These are phyloP conservation scores for Homarus americanus DNA, from an alignment of 1,140 invertebrate genomes.

Conservation along the genomic window DNA sequence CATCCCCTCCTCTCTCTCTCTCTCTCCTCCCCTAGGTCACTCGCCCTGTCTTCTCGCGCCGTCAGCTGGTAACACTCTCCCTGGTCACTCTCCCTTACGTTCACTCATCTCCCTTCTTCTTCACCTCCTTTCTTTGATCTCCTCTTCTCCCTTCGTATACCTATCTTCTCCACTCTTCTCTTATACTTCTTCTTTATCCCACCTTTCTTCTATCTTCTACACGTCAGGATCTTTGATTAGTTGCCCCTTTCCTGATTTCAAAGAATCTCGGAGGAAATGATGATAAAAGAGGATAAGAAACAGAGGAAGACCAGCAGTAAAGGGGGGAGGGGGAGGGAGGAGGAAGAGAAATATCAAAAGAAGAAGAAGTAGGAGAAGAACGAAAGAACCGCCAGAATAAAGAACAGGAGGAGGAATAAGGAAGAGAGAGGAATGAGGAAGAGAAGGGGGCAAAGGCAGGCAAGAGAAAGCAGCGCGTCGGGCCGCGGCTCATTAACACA, in stretches of 20 bases:
- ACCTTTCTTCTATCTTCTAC: no score
- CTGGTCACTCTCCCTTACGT: not conserved
- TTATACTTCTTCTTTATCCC: no score
- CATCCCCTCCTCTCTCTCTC: not conserved
- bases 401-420: not conserved
- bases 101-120: not conserved
- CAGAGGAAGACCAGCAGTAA: not conserved
- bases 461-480: conserved; percentile 7
- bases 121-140: not conserved
- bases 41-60: no score
- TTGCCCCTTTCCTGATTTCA: not conserved
- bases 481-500: conserved; percentile 43
- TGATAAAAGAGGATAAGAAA: not conserved
- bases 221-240: not conserved
- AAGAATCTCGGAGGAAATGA: not conserved
- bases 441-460: not conserved
- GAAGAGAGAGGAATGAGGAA: not conserved
- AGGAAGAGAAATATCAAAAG: not conserved
- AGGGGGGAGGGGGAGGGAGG: not conserved
- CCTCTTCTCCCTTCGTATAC: not conserved
- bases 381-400: not conserved
- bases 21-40: conserved; percentile 3
- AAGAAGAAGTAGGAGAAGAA: not conserved
- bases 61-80: no score
- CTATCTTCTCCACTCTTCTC: not conserved